These are phyloP conservation scores for Ctenomys sociabilis DNA, from an alignment of 2,113 vertebrate genomes.

Conservation along the genomic window DNA sequence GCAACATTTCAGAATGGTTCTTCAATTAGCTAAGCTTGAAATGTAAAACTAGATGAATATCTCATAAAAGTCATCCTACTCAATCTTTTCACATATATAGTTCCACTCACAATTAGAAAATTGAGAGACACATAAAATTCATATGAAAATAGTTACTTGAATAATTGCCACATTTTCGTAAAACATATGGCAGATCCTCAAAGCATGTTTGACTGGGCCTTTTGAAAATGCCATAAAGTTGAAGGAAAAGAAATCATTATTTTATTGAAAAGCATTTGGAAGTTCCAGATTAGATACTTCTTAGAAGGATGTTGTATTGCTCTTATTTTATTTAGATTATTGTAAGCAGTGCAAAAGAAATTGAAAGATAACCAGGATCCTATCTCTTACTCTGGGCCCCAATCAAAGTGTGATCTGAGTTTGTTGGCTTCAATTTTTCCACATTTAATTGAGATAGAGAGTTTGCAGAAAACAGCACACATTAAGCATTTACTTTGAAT, in stretches of 20 bases:
- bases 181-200: slow-evolving; percentile 67
- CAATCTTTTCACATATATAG: not conserved
- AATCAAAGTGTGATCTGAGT: not conserved
- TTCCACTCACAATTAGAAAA: slow-evolving; percentile 37
- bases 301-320: slow-evolving; percentile 26
- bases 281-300: slow-evolving; percentile 53
- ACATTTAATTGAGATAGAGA: slow-evolving; percentile 55
- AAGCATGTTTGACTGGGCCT: slow-evolving; percentile 55
- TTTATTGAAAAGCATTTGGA: slow-evolving; percentile 66
- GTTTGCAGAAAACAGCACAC: not conserved
- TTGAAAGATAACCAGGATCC: slow-evolving; percentile 18
- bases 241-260: slow-evolving; percentile 46
- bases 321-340: slow-evolving; percentile 53
- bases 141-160: slow-evolving; percentile 58
- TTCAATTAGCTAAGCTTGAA: slow-evolving; percentile 24
- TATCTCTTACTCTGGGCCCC: slow-evolving; percentile 9
- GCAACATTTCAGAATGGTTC: not conserved
- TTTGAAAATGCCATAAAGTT: slow-evolving; percentile 57
- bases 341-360: slow-evolving; percentile 34
- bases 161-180: slow-evolving; percentile 59
- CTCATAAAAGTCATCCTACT: not conserved
- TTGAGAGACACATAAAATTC: not conserved
- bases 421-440: slow-evolving; percentile 30
- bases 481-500: slow-evolving; percentile 26
- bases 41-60: not conserved